Conservation (phyloP, 2,888 invertebrate species). For the Oegoconia quadripuncta region DNA sequence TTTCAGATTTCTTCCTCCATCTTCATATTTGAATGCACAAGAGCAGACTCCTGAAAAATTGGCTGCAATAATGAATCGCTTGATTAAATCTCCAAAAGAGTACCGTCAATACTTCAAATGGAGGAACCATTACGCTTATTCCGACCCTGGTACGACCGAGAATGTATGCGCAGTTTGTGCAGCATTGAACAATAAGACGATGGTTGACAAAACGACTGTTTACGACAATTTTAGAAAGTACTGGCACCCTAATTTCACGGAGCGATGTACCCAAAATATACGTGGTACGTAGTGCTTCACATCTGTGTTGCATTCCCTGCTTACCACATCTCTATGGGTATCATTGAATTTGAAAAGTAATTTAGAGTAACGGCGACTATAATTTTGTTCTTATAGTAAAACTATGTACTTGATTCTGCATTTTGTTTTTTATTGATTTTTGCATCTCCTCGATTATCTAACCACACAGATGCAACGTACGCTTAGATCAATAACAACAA, state of each 20-base stretch:
- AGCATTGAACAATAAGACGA: constrained; percentile 19
- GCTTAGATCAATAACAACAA: too few species aligned
- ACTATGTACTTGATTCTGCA: too few species aligned
- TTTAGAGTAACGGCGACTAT: too few species aligned
- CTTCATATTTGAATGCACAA: constrained; percentile 28
- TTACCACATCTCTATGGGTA: too few species aligned
- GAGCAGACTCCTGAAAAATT: constrained; percentile 21
- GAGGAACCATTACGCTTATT: constrained; percentile 25
- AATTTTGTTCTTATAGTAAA: too few species aligned
- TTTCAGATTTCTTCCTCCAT: constrained; percentile 25
- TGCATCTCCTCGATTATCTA: too few species aligned
- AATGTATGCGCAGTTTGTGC: constrained; percentile 22
- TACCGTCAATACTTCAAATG: constrained; percentile 31
- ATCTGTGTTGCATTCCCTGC: too few species aligned
- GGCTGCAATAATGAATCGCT: constrained; percentile 25
- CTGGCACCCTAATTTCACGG: constrained; percentile 22
- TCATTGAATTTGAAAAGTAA: too few species aligned
- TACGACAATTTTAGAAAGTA: constrained; percentile 20
- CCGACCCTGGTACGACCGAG: constrained; percentile 9
- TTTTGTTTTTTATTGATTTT: too few species aligned
- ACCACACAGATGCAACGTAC: too few species aligned
- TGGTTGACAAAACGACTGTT: constrained; percentile 12
- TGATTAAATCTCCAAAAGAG: constrained; percentile 18
- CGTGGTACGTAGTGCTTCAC: too few species aligned
- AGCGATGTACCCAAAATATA: too few species aligned